Evolutionary conservation across 2,113 vertebrate genomes (phyloP).

Genomic region (Gasterosteus aculeatus): DNA sequence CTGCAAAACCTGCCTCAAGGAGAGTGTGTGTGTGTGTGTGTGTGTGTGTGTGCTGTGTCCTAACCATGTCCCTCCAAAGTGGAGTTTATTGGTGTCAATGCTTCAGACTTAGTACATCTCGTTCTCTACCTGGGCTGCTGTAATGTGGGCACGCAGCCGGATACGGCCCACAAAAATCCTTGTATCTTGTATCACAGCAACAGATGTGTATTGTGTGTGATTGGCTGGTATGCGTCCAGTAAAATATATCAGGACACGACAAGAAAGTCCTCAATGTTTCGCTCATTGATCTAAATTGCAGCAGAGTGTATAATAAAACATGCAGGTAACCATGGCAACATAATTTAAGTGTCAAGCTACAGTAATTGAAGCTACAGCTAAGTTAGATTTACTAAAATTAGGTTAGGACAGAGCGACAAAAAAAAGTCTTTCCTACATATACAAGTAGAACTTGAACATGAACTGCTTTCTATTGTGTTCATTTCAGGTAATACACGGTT

Average conservation of each 20-base stretch:
- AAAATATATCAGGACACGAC: slow-evolving; percentile 20
- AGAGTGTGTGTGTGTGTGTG: slow-evolving; percentile 47
- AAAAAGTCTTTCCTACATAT: no score
- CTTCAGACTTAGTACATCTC: slow-evolving; percentile 25
- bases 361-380: not conserved
- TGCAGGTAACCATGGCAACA: slow-evolving; percentile 18
- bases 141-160: not conserved
- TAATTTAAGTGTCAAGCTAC: not conserved
- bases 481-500: not conserved
- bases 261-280: slow-evolving; percentile 12
- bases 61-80: slow-evolving; percentile 52
- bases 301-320: not conserved
- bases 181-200: not conserved
- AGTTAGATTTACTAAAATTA: not conserved
- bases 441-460: not conserved
- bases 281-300: slow-evolving; percentile 2
- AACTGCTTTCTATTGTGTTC: not conserved
- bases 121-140: slow-evolving; percentile 5
- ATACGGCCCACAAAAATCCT: not conserved
- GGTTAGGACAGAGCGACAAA: no score
- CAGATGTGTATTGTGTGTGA: slow-evolving; percentile 18
- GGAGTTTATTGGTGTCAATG: slow-evolving; percentile 49
- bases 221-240: slow-evolving; percentile 23
- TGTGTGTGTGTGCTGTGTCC: slow-evolving; percentile 39
- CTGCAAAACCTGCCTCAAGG: slow-evolving; percentile 75